Evolutionary conservation across 2,797 vertebrate genomes (phyloP), one percentile per base, ranked within the genome.

Genomic region (Amphiprion clarkii): DNA sequence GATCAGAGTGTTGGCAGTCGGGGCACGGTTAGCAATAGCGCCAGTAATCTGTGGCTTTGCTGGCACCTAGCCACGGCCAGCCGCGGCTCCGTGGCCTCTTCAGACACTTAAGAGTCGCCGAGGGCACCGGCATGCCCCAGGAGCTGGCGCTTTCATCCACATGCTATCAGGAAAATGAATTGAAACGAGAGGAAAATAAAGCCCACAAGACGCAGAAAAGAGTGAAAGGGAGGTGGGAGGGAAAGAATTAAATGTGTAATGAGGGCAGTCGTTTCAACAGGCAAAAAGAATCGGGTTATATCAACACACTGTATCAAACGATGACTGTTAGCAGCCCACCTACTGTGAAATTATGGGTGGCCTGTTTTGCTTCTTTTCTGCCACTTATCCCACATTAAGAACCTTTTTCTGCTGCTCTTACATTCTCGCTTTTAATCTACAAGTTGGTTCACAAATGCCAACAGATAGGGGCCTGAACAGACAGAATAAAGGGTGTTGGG

Each of bases 1-100:
- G 88, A 90, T 89, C 87, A 76, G 76, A 82, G 89, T 52, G 87
- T 81, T 93, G 92, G 89, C 92, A 90, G 89, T 71, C 42, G 5
- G 57, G 79, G 77, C 83, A 76, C 84, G 74, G 90, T 86, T 77
- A 87, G 85, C 84, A 85, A 86, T 86, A 89, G 91, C 64, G 63
- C 67, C 85, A 82, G 83, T 94, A 91, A 94, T 93, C 91, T 93
- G 88, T 65, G 81, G 85, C 81, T 93, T 87, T 88, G 88, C 89
- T 89, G 92, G 86, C 84, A 69, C 61, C 81, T 44, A 23, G 89
- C 88, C 89, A 90, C 64, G 13, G 78, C 86, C 70, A 86, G 85
- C 81, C 81, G 39, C 23, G 52, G 90, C 90, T 93, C 83, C 79
- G 23, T 61, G 81, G 85, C 88, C 89, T 90, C 89, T 72, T 76